These are phyloP conservation scores for Melieria crassipennis DNA, from an alignment of 2,888 invertebrate genomes.

Conservation along the genomic window DNA sequence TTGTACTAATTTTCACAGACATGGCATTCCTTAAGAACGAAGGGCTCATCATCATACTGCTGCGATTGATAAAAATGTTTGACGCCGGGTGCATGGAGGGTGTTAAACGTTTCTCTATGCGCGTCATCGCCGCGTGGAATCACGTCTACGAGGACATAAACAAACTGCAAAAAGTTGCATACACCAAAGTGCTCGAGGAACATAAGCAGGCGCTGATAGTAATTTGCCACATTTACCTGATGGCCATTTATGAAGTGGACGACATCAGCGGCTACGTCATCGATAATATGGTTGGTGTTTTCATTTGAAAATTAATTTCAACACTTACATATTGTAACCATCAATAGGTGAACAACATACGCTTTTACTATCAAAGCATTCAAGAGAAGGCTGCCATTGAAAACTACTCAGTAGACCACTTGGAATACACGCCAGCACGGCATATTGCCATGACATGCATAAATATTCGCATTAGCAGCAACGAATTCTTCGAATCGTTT, in stretches of 20 bases:
- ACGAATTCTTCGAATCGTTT: conserved; percentile 55
- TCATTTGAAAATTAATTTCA: background rate
- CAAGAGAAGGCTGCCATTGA: conserved; percentile 37
- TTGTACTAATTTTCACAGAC: conserved; percentile 43
- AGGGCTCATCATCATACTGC: conserved; percentile 51
- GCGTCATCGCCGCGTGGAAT: conserved; percentile 57
- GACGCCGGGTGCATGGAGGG: conserved; percentile 57
- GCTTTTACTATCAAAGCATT: conserved; percentile 56
- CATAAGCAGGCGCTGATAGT: conserved; percentile 44
- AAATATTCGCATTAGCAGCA: conserved; percentile 51
- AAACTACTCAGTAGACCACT: conserved; percentile 33
- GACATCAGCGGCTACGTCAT: conserved; percentile 57
- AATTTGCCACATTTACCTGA: conserved; percentile 56
- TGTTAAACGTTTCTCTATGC: conserved; percentile 57
- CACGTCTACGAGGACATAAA: conserved; percentile 39
- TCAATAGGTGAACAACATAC: conserved; percentile 56
- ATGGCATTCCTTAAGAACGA: conserved; percentile 51
- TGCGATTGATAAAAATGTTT: conserved; percentile 58
- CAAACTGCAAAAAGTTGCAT: conserved; percentile 21
- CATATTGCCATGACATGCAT: conserved; percentile 56
- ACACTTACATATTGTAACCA: background rate
- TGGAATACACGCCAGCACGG: conserved; percentile 53
- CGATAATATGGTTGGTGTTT: conserved; percentile 53
- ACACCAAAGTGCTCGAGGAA: conserved; percentile 32
- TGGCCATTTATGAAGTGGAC: conserved; percentile 55